phyloP scores from a whole-genome alignment of 2,113 vertebrate species.

The Antennarius striatus region DNA sequence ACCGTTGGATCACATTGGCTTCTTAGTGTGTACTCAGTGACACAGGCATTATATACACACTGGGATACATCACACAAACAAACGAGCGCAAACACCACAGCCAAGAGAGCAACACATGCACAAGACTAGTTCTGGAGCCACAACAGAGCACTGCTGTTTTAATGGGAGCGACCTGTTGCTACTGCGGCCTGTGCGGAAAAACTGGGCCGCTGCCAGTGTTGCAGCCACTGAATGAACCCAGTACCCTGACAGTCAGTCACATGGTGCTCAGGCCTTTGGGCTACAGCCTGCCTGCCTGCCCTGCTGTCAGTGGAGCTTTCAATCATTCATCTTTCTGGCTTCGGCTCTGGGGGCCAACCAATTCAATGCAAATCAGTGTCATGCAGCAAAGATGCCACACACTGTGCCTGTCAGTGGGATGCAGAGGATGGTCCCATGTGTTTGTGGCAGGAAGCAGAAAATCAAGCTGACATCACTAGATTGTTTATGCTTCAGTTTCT shows the following conservation, averaged over 20 bases:
- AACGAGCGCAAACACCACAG: conserved; percentile 54
- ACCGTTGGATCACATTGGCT: conserved; percentile 51
- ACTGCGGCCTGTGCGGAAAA: conserved; percentile 75
- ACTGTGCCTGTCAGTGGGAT: conserved; percentile 46
- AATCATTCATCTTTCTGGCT: conserved; percentile 78
- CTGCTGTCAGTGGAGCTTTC: conserved; percentile 66
- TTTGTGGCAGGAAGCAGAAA: conserved; percentile 59
- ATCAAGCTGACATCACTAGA: conserved; percentile 52
- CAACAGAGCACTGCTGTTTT: conserved; percentile 77
- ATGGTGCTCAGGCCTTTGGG: conserved; percentile 71
- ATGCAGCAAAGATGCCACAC: conserved; percentile 64
- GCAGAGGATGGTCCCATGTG: conserved; percentile 49
- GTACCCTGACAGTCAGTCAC: conserved; percentile 80
- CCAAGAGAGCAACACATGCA: conserved; percentile 66
- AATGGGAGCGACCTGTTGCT: conserved; percentile 77
- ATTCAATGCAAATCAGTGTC: conserved; percentile 77
- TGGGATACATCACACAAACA: conserved; percentile 66
- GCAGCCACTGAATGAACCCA: conserved; percentile 82
- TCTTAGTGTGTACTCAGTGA: conserved; percentile 56
- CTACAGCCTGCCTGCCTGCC: conserved; percentile 53
- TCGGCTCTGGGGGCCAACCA: conserved; percentile 38
- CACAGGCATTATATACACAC: conserved; percentile 58
- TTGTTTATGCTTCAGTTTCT: conserved; percentile 43
- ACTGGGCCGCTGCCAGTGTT: conserved; percentile 74
- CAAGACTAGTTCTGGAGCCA: conserved; percentile 68